Conservation (phyloP, 2,113 vertebrate species). For the Hylia prasina region DNA sequence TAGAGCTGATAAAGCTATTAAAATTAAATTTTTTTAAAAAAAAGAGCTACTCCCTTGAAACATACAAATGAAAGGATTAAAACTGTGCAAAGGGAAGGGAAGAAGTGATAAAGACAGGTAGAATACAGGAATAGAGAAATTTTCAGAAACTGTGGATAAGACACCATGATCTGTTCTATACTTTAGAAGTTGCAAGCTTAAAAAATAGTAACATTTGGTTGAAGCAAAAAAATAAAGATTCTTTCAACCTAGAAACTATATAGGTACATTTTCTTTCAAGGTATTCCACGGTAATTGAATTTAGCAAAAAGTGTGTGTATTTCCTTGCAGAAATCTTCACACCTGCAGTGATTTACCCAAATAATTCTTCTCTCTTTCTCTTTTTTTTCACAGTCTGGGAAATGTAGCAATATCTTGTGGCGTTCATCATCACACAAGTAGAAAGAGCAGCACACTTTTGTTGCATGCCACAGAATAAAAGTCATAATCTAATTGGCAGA, state of each 20-base stretch:
- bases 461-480: not conserved
- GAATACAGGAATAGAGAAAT: not conserved
- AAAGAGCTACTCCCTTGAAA: not conserved
- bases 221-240: not conserved
- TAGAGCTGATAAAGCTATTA: not conserved
- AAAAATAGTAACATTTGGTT: not conserved
- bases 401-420: not conserved
- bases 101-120: not conserved
- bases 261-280: not conserved
- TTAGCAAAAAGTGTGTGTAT: not conserved
- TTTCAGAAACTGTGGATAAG: not conserved
- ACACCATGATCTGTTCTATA: not conserved
- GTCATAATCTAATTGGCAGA: not conserved
- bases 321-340: not conserved
- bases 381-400: not conserved
- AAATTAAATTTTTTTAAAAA: not conserved
- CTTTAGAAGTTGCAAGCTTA: not conserved
- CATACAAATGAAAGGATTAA: not conserved
- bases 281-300: not conserved
- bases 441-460: not conserved
- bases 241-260: not conserved
- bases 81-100: not conserved
- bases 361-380: not conserved
- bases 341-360: not conserved
- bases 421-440: not conserved